Percentiles rank a stretch among this genome's conserved stretches.
phyloP scores from a whole-genome alignment of 2,113 vertebrate species.

The Corythoichthys haematopterus region DNA sequence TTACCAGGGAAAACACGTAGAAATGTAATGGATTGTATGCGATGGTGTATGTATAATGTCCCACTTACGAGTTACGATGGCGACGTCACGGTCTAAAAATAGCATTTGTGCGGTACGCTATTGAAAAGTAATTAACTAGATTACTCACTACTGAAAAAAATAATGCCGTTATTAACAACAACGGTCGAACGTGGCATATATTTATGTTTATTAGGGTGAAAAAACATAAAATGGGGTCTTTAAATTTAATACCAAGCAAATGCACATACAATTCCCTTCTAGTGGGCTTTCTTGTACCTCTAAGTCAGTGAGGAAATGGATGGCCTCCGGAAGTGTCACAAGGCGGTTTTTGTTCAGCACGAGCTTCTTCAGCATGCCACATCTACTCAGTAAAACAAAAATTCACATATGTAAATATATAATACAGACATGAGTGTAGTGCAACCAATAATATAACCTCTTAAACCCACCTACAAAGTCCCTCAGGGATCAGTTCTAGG shows the following conservation, averaged over 20 bases:
- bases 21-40: no score
- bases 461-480: constrained; percentile 84
- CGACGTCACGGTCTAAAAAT: no score
- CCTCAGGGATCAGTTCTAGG: constrained; percentile 93
- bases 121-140: no score
- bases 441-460: background rate
- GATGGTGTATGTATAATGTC: no score
- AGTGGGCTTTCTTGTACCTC: constrained; percentile 70
- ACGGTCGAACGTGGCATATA: no score
- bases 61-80: no score
- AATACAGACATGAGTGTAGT: background rate
- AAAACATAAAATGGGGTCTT: background rate
- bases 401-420: background rate
- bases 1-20: no score
- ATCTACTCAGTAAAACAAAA: constrained; percentile 67
- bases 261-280: background rate
- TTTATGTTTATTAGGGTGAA: no score
- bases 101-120: no score
- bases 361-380: constrained; percentile 88
- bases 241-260: background rate
- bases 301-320: constrained; percentile 87
- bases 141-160: no score
- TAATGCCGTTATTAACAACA: no score
- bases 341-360: constrained; percentile 95
- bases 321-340: constrained; percentile 88